Percentiles rank a stretch among this genome's conserved stretches.
Conservation (phyloP, 2,888 invertebrate species). For the Ichneumoninae sp. region DNA sequence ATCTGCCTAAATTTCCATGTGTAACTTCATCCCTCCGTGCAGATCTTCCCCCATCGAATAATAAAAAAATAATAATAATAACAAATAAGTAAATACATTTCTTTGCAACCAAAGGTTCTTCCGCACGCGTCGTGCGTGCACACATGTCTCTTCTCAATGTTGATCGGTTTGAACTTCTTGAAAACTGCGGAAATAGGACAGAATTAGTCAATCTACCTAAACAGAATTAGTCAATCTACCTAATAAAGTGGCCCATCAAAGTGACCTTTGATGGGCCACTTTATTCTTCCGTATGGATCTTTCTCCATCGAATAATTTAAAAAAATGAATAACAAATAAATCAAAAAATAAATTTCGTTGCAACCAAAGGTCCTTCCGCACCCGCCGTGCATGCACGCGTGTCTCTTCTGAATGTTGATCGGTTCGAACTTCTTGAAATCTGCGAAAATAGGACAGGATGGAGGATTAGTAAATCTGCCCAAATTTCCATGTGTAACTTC, state of each 20-base stretch:
- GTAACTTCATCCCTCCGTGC: background rate
- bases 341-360: slow-evolving; percentile 55
- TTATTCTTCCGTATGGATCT: no score
- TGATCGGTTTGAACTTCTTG: background rate
- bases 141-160: slow-evolving; percentile 22
- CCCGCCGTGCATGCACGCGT: slow-evolving; percentile 42
- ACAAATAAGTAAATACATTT: slow-evolving; percentile 40
- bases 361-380: slow-evolving; percentile 70
- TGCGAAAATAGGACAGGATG: slow-evolving; percentile 36
- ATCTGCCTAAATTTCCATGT: background rate
- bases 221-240: no score
- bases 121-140: slow-evolving; percentile 52
- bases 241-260: no score
- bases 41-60: background rate
- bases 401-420: slow-evolving; percentile 23
- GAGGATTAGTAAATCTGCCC: background rate
- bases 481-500: background rate
- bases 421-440: background rate
- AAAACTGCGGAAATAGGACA: slow-evolving; percentile 49
- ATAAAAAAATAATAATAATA: no score
- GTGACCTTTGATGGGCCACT: no score
- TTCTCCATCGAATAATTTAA: no score
- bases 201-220: background rate
- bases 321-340: no score
- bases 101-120: slow-evolving; percentile 73